A percentile compares a stretch with the other conserved stretches of the same genome.
Evolutionary conservation across 1,140 invertebrate species (phyloP).

Genomic region (Drosophila saltans): DNA sequence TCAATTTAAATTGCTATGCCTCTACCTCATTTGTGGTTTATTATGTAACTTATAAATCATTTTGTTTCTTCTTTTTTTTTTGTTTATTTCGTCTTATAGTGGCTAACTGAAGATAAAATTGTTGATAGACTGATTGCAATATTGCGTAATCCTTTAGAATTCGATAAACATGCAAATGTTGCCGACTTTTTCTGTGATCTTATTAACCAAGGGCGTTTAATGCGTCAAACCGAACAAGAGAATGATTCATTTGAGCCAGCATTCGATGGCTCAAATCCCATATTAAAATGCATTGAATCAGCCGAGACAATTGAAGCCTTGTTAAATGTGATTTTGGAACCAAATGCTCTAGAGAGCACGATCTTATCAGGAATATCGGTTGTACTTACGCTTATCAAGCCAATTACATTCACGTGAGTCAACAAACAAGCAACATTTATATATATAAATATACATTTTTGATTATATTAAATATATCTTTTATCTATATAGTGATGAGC

Average conservation of each 20-base stretch:
- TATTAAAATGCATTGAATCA: slow-evolving; percentile 75
- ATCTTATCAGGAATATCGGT: slow-evolving; percentile 92
- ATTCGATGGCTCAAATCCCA: slow-evolving; percentile 76
- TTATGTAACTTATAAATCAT: background rate
- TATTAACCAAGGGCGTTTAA: slow-evolving; percentile 88
- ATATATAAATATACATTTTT: too few species aligned
- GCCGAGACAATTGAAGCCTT: slow-evolving; percentile 84
- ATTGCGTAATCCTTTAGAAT: slow-evolving; percentile 89
- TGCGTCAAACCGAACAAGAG: slow-evolving; percentile 86
- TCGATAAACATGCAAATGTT: slow-evolving; percentile 91
- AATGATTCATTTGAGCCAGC: slow-evolving; percentile 81
- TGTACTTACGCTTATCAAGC: slow-evolving; percentile 88
- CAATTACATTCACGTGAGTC: slow-evolving; percentile 76
- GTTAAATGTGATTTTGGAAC: slow-evolving; percentile 88
- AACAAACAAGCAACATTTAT: background rate
- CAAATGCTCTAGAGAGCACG: slow-evolving; percentile 88
- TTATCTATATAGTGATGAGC: slow-evolving; percentile 66
- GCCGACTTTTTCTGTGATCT: slow-evolving; percentile 93
- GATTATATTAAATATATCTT: too few species aligned
- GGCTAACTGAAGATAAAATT: slow-evolving; percentile 94
- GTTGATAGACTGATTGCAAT: slow-evolving; percentile 92
- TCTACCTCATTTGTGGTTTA: background rate
- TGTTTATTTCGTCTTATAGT: slow-evolving; percentile 86
- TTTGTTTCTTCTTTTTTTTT: slow-evolving; percentile 27
- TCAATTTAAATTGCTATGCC: too few species aligned